Evolutionary conservation across 2,888 invertebrate species (phyloP).

Genomic region (Pyrgus malvae): DNA sequence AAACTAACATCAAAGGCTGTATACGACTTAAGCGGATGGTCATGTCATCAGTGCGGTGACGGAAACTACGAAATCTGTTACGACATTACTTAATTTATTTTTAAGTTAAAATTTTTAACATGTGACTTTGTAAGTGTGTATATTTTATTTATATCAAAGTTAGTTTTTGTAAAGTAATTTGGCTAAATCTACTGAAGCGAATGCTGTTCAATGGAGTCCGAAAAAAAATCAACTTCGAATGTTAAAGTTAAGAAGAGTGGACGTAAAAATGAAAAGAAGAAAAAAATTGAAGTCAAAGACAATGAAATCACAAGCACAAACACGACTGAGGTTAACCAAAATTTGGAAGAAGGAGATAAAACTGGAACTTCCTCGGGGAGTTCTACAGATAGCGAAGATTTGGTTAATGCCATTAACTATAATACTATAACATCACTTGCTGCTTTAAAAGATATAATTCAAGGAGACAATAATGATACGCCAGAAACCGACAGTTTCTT

Average conservation of each 20-base stretch:
- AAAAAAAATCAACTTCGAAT: conserved; percentile 49
- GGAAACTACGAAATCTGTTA: conserved; percentile 47
- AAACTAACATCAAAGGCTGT: conserved; percentile 52
- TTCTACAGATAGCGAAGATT: conserved; percentile 84
- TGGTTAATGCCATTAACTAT: conserved; percentile 85
- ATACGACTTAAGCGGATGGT: conserved; percentile 44
- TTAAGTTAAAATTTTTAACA: conserved; percentile 39
- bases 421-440: conserved; percentile 86
- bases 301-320: conserved; percentile 37
- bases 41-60: conserved; percentile 61
- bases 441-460: conserved; percentile 85
- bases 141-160: conserved; percentile 8
- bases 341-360: conserved; percentile 40
- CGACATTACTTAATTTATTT: conserved; percentile 58
- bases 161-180: conserved; percentile 44
- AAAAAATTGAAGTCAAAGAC: conserved; percentile 53
- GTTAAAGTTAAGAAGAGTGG: conserved; percentile 53
- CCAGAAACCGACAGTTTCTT: conserved; percentile 84
- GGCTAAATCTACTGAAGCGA: conserved; percentile 41
- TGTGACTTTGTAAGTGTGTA: conserved; percentile 57
- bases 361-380: conserved; percentile 57
- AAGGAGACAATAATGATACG: conserved; percentile 80
- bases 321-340: conserved; percentile 43
- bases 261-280: conserved; percentile 70
- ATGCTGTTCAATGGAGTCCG: conserved; percentile 74